These are phyloP conservation scores for Odocoileus virginianus DNA, from an alignment of 2,113 vertebrate species.

Conservation along the genomic window DNA sequence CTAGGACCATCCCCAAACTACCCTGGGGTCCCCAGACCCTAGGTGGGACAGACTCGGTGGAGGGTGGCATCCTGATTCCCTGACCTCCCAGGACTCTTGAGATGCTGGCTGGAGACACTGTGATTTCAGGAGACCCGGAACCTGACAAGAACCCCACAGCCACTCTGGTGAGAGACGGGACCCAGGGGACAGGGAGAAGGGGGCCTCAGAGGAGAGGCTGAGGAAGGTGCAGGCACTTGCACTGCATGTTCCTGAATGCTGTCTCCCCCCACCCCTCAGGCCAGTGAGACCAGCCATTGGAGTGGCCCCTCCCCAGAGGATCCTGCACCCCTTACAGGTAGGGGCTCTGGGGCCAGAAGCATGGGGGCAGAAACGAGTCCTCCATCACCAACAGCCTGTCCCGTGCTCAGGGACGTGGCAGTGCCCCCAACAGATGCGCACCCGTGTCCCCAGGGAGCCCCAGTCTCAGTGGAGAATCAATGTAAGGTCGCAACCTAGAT, in stretches of 20 bases:
- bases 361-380: neutral
- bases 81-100: conserved; percentile 56
- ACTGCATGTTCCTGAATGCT: neutral
- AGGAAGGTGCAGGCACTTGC: neutral
- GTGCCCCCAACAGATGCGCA: neutral
- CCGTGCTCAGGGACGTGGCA: neutral
- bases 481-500: neutral
- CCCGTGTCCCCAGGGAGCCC: neutral
- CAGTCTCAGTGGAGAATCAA: neutral
- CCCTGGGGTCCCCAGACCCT: neutral
- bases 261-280: neutral
- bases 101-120: conserved; percentile 49
- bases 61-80: neutral
- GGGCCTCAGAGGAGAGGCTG: neutral
- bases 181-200: neutral
- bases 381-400: neutral
- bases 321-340: conserved; percentile 61
- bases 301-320: conserved; percentile 25
- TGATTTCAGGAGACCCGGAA: conserved; percentile 11
- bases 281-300: conserved; percentile 1
- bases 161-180: neutral
- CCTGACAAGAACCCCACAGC: conserved; percentile 3
- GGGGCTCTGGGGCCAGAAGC: neutral
- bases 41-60: neutral
- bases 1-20: neutral